Base-by-base conservation (phyloP, 2,888 invertebrate genomes). In the Hypselothyrea guttata region DNA sequence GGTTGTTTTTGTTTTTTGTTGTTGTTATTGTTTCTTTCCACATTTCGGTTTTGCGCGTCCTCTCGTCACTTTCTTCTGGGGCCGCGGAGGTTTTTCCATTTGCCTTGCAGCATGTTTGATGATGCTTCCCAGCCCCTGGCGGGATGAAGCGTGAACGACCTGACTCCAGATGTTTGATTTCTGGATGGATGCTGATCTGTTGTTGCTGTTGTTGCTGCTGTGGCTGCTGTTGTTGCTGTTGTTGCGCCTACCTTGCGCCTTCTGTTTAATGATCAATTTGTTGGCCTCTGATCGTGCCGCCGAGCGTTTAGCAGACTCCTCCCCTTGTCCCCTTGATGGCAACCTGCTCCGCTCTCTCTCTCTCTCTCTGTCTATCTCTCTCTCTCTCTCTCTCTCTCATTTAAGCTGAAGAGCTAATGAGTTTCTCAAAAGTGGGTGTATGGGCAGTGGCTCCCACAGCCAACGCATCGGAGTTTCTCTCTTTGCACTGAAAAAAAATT, bases 211-310 rank as follows among this genome's bases (percentile, higher is more conserved):
- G 56, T 46, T 57, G 71, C 38, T 31, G 72, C 72, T 35, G 15
- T 34, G 42, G n/a, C n/a, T n/a, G n/a, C n/a, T n/a, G n/a, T 51
- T 22, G 59, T 65, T 60, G 70, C 63, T n/a, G n/a, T n/a, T n/a
- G 73, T 52, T 71, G 75, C 62, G 75, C 79, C 83, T 63, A 68
- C 75, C 70, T 75, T 78, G 78, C 62, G 85, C 85, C 83, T 83
- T 83, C 83, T 83, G 83, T 83, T 85, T 85, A 83, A 85, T 85
- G 85, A 85, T 76, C 85, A 83, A 83, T 85, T 81, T 81, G 84
- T 84, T 78, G 64, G 72, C 59, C 81, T 78, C 59, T 84, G 69
- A 82, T 83, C 76, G 68, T 76, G 76, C 83, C 83, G 86, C 73
- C 86, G n/a, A 82, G 61, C 82, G 84, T 81, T 81, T 81, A 85